Percentiles rank a stretch among this genome's conserved stretches.
Evolutionary conservation across 2,888 invertebrate genomes (phyloP).

Genomic region (Drosophila testacea): DNA sequence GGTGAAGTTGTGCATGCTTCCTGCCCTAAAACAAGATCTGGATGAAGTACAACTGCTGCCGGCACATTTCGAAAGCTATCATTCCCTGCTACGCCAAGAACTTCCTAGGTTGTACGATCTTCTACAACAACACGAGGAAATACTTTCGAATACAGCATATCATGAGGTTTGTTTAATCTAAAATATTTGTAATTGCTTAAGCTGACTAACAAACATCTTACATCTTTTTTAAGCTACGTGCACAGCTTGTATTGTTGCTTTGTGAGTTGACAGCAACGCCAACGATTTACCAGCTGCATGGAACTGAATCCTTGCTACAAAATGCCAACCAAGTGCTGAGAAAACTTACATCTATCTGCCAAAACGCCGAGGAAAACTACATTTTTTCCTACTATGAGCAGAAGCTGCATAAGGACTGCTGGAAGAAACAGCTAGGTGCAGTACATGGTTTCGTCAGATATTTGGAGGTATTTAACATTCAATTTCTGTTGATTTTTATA

Average conservation of each 20-base stretch:
- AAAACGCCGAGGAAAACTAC: constrained; percentile 36
- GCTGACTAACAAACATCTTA: not conserved
- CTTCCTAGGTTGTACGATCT: constrained; percentile 79
- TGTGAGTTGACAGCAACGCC: constrained; percentile 77
- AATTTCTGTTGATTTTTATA: not conserved
- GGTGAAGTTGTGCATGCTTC: constrained; percentile 72
- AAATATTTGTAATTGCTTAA: not conserved
- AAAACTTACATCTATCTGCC: constrained; percentile 11
- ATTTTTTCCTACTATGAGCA: constrained; percentile 77
- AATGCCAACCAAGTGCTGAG: constrained; percentile 64
- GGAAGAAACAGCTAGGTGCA: constrained; percentile 82
- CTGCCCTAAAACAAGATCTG: constrained; percentile 74
- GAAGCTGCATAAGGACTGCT: constrained; percentile 69
- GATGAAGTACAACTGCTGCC: constrained; percentile 68
- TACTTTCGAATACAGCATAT: not conserved
- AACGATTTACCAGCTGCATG: constrained; percentile 66
- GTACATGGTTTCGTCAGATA: constrained; percentile 78
- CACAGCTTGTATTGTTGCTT: constrained; percentile 68
- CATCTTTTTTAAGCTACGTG: constrained; percentile 60
- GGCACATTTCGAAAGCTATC: constrained; percentile 72
- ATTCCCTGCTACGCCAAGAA: constrained; percentile 62
- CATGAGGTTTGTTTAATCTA: constrained; percentile 25
- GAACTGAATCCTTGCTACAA: constrained; percentile 40
- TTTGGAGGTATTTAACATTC: constrained; percentile 63
- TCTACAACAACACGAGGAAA: constrained; percentile 61